Conservation (phyloP, 2,797 vertebrate genomes). For the Tachyglossus aculeatus region DNA sequence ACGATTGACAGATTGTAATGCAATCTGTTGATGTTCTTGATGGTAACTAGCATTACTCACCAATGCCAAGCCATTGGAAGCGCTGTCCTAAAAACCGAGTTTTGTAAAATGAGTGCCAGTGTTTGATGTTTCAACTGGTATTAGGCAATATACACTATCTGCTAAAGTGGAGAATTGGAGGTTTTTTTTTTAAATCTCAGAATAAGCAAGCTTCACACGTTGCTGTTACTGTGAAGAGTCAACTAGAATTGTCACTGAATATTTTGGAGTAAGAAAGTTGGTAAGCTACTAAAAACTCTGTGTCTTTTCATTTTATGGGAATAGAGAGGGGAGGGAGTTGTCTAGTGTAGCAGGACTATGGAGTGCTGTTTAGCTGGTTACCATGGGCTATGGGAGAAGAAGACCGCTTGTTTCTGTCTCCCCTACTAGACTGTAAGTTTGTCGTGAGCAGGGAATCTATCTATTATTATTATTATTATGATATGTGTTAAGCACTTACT, state of each 20-base stretch:
- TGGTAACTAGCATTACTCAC: constrained; percentile 54
- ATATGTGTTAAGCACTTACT: too few relatives aligned
- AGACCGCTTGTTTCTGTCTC: too few relatives aligned
- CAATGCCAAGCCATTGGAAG: constrained; percentile 46
- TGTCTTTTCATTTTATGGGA: constrained; percentile 8
- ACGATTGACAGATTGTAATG: constrained; percentile 73
- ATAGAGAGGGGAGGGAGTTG: background rate
- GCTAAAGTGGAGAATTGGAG: background rate
- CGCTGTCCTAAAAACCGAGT: constrained; percentile 41
- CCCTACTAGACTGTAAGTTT: too few relatives aligned
- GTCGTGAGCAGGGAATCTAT: too few relatives aligned
- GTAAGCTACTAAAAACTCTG: constrained; percentile 6
- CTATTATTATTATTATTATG: too few relatives aligned
- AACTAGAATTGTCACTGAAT: constrained; percentile 18
- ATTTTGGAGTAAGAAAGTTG: too few relatives aligned
- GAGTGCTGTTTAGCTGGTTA: background rate
- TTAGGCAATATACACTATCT: constrained; percentile 5
- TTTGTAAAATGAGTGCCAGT: constrained; percentile 32
- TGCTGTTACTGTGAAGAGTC: background rate
- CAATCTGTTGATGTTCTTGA: constrained; percentile 74
- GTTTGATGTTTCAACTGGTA: constrained; percentile 35
- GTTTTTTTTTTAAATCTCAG: background rate
- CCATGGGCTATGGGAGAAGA: background rate
- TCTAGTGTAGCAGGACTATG: background rate
- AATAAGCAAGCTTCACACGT: background rate